Percentiles rank a stretch among this genome's conserved stretches.
phyloP scores from a whole-genome alignment of 2,113 vertebrate genomes.

The human region GRCh38 chr5:6860501-6861000 shows the following conservation, averaged over 20 bases:
- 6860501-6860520: not conserved
- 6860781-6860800: not conserved
- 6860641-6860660: not conserved
- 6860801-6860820: not conserved
- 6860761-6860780: not conserved
- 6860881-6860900: not conserved
- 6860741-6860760: not conserved
- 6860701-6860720: not conserved
- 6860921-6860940: not conserved
- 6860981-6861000: not conserved
- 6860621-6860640: not conserved
- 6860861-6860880: not conserved
- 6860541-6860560: not conserved
- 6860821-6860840: not conserved
- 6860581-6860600: not conserved
- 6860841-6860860: not conserved
- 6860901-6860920: not conserved
- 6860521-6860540: not conserved
- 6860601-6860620: not conserved
- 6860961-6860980: accelerated
- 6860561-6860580: not conserved
- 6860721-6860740: not conserved
- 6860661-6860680: not conserved
- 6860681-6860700: not conserved
- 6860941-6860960: not conserved